Conservation (phyloP, 2,113 vertebrate genomes). For the Barbus barbus region DNA sequence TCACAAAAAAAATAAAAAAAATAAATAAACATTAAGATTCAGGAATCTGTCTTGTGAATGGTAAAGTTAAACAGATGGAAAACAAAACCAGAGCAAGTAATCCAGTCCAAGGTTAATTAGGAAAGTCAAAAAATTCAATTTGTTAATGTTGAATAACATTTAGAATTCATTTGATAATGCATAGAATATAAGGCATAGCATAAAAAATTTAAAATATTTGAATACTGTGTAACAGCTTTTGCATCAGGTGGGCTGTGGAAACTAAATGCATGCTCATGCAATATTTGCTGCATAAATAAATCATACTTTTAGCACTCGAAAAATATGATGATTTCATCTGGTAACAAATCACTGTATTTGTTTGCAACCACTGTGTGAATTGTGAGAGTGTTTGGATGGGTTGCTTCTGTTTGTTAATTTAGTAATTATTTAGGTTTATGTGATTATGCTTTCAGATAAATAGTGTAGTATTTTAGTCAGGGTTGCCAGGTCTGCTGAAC, state of each 20-base stretch:
- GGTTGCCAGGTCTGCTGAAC: too few species aligned
- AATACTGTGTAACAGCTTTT: background rate
- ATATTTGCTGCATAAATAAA: background rate
- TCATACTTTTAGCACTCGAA: background rate
- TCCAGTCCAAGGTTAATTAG: background rate
- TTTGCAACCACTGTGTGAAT: background rate
- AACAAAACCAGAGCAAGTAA: background rate
- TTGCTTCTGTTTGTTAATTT: background rate
- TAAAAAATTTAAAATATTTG: background rate
- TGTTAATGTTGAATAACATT: background rate
- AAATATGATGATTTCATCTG: background rate
- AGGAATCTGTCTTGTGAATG: background rate
- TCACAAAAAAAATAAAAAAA: background rate
- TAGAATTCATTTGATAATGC: background rate
- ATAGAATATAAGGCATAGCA: background rate
- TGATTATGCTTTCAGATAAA: background rate
- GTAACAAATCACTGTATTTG: background rate
- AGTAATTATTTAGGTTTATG: background rate
- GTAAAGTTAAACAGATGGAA: constrained; percentile 3
- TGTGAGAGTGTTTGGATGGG: background rate
- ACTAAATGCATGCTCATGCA: background rate
- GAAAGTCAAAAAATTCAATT: background rate
- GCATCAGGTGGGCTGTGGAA: background rate
- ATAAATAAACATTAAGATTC: constrained; percentile 2
- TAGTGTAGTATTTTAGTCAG: background rate